Evolutionary conservation across 2,888 invertebrate genomes (phyloP), one percentile per base, ranked within the genome.

Genomic region (Petrophora chlorosata): DNA sequence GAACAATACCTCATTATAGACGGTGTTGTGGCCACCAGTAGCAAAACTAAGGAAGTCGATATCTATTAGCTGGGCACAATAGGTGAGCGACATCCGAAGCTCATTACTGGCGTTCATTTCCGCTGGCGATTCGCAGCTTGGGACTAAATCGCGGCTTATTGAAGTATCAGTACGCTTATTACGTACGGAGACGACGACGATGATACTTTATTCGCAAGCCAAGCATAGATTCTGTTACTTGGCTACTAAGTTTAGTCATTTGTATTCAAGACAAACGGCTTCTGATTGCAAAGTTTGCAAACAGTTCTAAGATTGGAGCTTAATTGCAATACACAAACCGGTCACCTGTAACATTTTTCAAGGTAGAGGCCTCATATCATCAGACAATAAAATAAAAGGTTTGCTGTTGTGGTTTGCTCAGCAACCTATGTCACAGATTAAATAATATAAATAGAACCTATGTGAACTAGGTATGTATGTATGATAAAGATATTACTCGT

Each of bases 51-150:
- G 89, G 89, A 90, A 89, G 89, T 88, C 86, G 73, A 87, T 86
- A 89, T 88, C 88, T 89, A 89, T 89, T 88, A 88, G 87, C 85
- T 76, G 62, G 72, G 82, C 85, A 90, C 89, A 90, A 90, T 90
- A 89, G 89, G 84, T 86, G 86, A 88, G 86, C 87, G 88, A 88
- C 85, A 89, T 90, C 89, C 89, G 89, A 89, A 88, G 85, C 89
- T 88, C 89, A 86, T 90, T 90, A 88, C 81, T 82, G 81, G 73
- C 70, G 71, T 81, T 79, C 82, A 75, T 87, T 89, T 90, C 89
- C 89, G 89, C 74, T 86, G 76, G 79, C 75, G 74, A 85, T 88
- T 85, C 79, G 82, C 82, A 81, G 85, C 80, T 79, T 71, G 78
- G 82, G 70, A 75, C 72, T 75, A 77, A 79, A 77, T 74, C 70